A percentile compares a stretch with the other conserved stretches of the same genome.
Evolutionary conservation across 2,797 vertebrate species (phyloP).

Genomic region (Pygocentrus nattereri): DNA sequence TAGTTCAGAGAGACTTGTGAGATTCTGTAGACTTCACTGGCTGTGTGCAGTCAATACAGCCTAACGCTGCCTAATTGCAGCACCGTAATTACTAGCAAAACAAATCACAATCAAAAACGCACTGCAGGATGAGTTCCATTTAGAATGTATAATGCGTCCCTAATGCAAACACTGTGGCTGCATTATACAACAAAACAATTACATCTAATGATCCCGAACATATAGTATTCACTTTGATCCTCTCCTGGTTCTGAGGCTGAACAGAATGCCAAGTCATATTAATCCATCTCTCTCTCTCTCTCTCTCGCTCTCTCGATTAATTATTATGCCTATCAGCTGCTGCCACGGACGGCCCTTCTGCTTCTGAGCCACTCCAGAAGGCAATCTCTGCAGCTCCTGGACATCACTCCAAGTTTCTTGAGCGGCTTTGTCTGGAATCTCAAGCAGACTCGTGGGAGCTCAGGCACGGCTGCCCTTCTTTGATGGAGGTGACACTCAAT

Average conservation of each 20-base stretch:
- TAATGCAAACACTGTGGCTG: not conserved
- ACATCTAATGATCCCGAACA: constrained; percentile 3
- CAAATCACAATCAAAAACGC: not conserved
- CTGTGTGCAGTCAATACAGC: not conserved
- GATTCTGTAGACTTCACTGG: not conserved
- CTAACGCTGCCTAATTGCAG: not conserved
- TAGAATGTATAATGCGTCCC: not conserved
- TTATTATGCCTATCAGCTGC: constrained; percentile 24
- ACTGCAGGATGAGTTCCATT: not conserved
- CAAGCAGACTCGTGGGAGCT: constrained; percentile 35
- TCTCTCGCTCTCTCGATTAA: constrained; percentile 9
- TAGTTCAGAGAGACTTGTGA: constrained; percentile 11
- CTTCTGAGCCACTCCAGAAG: constrained; percentile 33
- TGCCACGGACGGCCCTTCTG: constrained; percentile 15
- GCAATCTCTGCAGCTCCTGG: constrained; percentile 44
- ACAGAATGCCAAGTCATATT: constrained; percentile 22
- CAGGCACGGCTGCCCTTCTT: constrained; percentile 38
- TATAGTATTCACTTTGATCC: constrained; percentile 4
- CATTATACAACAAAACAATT: constrained; percentile 3
- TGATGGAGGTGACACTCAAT: constrained; percentile 59
- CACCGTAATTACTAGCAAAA: constrained; percentile 15
- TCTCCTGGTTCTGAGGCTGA: constrained; percentile 6
- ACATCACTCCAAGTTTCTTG: constrained; percentile 10
- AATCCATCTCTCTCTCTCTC: constrained; percentile 13
- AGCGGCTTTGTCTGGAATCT: constrained; percentile 43